A percentile compares a stretch with the other conserved stretches of the same genome.
Conservation (phyloP, 2,888 invertebrate species). For the Trileptium ribeirensis region DNA sequence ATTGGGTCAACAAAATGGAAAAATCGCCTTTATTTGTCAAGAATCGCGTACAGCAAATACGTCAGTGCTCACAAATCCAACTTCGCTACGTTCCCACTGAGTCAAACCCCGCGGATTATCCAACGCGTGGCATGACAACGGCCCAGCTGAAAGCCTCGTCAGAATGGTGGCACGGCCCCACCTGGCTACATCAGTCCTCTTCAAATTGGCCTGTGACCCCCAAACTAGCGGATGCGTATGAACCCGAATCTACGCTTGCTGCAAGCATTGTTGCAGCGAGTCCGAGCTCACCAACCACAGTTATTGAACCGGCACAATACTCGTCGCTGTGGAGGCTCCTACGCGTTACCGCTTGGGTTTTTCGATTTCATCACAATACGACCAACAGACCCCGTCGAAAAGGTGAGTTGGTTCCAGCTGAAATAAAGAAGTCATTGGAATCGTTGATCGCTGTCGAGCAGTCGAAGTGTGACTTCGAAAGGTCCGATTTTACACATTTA, state of each 20-base stretch:
- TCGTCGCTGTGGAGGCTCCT: background rate
- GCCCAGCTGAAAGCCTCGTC: background rate
- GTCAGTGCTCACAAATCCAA: background rate
- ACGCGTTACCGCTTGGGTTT: background rate
- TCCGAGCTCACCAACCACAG: background rate
- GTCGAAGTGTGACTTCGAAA: background rate
- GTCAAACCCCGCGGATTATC: background rate
- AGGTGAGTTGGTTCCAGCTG: background rate
- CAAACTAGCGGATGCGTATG: background rate
- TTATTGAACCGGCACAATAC: background rate
- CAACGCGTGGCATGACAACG: background rate
- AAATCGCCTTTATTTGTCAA: background rate
- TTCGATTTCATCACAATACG: background rate
- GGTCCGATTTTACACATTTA: background rate
- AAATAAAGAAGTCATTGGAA: background rate
- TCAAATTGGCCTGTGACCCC: background rate
- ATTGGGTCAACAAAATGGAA: slow-evolving; percentile 2
- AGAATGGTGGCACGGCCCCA: background rate
- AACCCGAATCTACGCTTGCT: background rate
- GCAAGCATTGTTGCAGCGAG: background rate
- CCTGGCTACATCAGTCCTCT: background rate
- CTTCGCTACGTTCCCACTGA: background rate
- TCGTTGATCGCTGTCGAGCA: background rate
- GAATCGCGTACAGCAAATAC: background rate
- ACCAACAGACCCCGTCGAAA: background rate